Base-by-base conservation (phyloP, 2,113 vertebrate species). In the Lathamus discolor region DNA sequence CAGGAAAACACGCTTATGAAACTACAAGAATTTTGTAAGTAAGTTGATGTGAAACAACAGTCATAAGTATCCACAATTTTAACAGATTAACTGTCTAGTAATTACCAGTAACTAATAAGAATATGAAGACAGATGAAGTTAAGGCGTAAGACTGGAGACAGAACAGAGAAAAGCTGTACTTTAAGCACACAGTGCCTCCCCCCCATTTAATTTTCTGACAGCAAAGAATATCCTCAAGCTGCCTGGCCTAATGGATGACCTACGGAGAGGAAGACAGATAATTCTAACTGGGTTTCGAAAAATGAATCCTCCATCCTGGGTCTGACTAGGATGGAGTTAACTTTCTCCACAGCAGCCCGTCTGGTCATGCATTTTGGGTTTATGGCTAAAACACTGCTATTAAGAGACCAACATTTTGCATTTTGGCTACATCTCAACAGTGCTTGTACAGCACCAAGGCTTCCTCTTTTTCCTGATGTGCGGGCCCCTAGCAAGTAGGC, bases 401-500 rank as follows among this genome's bases (percentile, higher is more conserved):
- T 12, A 33, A 25, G 11, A 93, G 23, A 80, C 5, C 35, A 39
- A 25, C 8, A 10, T 35, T 41, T 19, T 43, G 20, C 19, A 10
- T n/a, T 59, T 23, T 59, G 55, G 19, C 33, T 44, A 7, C 6
- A 22, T 33, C 54, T 55, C 18, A 74, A n/a, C 35, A 22, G 46
- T 3, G 8, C 17, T 28, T 25, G 10, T 18, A 35, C 23, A 75
- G 31, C 11, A 20, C 7, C 19, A 68, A 49, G 27, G 37, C 27
- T 6, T 49, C 37, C 24, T 49, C 41, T 59, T 57, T 48, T 24
- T 35, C 37, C 12, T 29, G 7, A 0, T 8, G 46, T 37, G 41
- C 35, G 14, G 3, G 2, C 16, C 22, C 29, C 9, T 11, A 52
- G 54, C 2, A 0, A 55, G 11, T 11, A 24, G 23, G 17, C 43